A percentile compares a stretch with the other conserved stretches of the same genome.
Conservation (phyloP, 2,797 vertebrate species). For the Vespertilio murinus region DNA sequence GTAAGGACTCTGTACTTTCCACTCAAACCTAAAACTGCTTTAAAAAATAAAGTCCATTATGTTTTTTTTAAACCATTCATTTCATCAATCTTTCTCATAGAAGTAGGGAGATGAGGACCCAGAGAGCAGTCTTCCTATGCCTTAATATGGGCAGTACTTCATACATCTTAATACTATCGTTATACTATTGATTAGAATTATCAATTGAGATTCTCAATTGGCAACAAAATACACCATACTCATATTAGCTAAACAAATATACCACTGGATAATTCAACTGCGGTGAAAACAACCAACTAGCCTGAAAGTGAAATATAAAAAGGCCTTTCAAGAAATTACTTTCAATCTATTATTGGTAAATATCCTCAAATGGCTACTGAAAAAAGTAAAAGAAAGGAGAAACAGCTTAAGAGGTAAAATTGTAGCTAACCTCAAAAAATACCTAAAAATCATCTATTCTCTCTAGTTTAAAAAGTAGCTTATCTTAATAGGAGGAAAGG, state of each 20-base stretch:
- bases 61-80: slow-evolving; percentile 25
- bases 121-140: background rate
- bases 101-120: background rate
- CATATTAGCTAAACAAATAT: slow-evolving; percentile 20
- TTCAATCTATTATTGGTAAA: background rate
- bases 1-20: background rate
- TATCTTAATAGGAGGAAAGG: background rate
- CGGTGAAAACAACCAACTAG: background rate
- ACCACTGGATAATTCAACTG: background rate
- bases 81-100: slow-evolving; percentile 21
- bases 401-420: background rate
- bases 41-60: slow-evolving; percentile 27
- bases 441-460: background rate
- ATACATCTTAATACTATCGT: background rate
- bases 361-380: background rate
- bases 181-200: background rate
- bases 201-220: slow-evolving; percentile 13
- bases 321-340: slow-evolving; percentile 34
- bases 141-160: background rate
- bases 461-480: background rate
- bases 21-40: slow-evolving; percentile 26
- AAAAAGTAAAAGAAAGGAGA: slow-evolving; percentile 30
- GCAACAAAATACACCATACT: slow-evolving; percentile 28
- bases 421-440: background rate
- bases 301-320: slow-evolving; percentile 31